A percentile compares a stretch with the other conserved stretches of the same genome.
Conservation (phyloP, 2,888 invertebrate species). For the Coleophora deauratella region DNA sequence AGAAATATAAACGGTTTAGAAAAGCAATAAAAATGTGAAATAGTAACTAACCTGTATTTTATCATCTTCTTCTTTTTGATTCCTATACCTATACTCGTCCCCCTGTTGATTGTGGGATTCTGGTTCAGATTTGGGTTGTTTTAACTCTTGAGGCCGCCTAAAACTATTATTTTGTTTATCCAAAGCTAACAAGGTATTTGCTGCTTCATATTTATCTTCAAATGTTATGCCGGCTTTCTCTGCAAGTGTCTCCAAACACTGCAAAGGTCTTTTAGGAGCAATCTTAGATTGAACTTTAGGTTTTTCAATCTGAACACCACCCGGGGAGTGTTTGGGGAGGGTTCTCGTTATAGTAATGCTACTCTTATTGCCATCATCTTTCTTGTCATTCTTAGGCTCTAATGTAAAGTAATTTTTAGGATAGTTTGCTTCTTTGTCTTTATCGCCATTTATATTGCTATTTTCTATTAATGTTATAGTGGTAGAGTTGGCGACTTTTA, state of each 20-base stretch:
- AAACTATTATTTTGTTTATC: slow-evolving; percentile 75
- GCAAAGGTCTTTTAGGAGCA: slow-evolving; percentile 63
- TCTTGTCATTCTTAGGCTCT: slow-evolving; percentile 61
- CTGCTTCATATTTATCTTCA: slow-evolving; percentile 83
- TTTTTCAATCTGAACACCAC: slow-evolving; percentile 42
- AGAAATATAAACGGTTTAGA: no score
- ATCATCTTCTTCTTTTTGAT: slow-evolving; percentile 65
- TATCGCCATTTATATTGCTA: slow-evolving; percentile 45
- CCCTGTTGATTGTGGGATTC: slow-evolving; percentile 44
- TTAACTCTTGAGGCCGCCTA: slow-evolving; percentile 50
- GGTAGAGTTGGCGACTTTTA: slow-evolving; percentile 63
- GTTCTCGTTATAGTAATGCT: slow-evolving; percentile 67
- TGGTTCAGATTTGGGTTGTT: slow-evolving; percentile 53
- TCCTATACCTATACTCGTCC: slow-evolving; percentile 57
- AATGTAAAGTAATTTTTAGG: slow-evolving; percentile 60
- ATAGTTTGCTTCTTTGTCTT: slow-evolving; percentile 55
- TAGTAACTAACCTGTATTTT: slow-evolving; percentile 48
- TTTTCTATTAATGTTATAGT: slow-evolving; percentile 64
- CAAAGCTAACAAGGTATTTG: slow-evolving; percentile 76
- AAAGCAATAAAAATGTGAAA: no score
- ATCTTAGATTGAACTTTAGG: slow-evolving; percentile 40
- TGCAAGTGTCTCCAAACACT: slow-evolving; percentile 81
- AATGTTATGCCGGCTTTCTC: slow-evolving; percentile 83
- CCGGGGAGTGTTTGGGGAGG: slow-evolving; percentile 48
- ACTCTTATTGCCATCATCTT: slow-evolving; percentile 66